These are phyloP conservation scores for Pogonus chalceus DNA, from an alignment of 1,140 invertebrate genomes.

Conservation along the genomic window DNA sequence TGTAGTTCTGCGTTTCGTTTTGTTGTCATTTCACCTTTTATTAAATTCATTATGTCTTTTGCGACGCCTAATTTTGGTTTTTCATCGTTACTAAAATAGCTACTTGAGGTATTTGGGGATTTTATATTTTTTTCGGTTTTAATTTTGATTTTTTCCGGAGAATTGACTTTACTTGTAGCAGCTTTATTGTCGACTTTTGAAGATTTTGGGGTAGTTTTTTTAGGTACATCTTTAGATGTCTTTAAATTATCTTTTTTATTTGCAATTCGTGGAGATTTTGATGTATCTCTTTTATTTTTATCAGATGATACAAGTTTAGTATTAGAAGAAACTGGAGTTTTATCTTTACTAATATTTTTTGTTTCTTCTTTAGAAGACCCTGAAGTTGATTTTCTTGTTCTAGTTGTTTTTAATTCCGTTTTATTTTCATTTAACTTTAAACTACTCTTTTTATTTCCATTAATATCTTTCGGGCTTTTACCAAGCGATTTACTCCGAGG, in stretches of 20 bases:
- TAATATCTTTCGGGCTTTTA: neutral
- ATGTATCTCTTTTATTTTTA: too few species aligned
- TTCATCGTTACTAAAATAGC: slow-evolving; percentile 11
- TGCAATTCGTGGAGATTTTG: too few species aligned
- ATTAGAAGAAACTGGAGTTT: too few species aligned
- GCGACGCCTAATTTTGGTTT: slow-evolving; percentile 35
- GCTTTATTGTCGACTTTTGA: too few species aligned
- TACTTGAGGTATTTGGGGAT: slow-evolving; percentile 15
- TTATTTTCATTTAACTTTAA: too few species aligned
- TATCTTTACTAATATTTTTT: slow-evolving; percentile 26
- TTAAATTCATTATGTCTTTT: slow-evolving; percentile 37
- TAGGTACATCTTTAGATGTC: too few species aligned
- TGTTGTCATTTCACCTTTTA: slow-evolving; percentile 38
- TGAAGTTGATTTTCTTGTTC: neutral
- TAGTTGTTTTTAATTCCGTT: too few species aligned
- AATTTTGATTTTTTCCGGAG: slow-evolving; percentile 2
- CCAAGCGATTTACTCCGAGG: neutral
- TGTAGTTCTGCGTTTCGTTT: slow-evolving; percentile 28
- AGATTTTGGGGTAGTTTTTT: too few species aligned
- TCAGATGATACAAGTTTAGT: too few species aligned
- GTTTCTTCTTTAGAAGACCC: slow-evolving; percentile 16
- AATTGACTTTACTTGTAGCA: slow-evolving; percentile 7
- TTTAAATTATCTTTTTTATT: too few species aligned
- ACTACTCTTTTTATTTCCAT: slow-evolving; percentile 7
- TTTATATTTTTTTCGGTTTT: slow-evolving; percentile 20